phyloP scores from a whole-genome alignment of 2,888 invertebrate species.

The Drosophila nigricruria region DNA sequence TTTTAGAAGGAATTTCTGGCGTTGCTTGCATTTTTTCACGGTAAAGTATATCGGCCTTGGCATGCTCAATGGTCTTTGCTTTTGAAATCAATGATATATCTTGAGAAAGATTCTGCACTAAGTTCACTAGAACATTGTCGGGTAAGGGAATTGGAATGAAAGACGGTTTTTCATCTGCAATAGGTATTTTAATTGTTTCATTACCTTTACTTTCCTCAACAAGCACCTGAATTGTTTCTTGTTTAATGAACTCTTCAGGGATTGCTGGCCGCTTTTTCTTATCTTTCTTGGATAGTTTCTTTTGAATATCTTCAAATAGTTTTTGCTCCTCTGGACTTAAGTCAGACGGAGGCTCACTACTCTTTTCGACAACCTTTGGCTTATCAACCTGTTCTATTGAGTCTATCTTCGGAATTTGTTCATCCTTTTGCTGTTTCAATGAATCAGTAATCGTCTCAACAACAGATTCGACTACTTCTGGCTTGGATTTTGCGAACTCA shows the following conservation, averaged over 20 bases:
- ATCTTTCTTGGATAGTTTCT: constrained; percentile 84
- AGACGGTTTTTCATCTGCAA: constrained; percentile 32
- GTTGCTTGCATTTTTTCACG: constrained; percentile 51
- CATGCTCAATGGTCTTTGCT: constrained; percentile 48
- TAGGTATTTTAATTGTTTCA: constrained; percentile 20
- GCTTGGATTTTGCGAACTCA: constrained; percentile 38
- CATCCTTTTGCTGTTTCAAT: constrained; percentile 1
- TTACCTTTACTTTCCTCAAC: constrained; percentile 50
- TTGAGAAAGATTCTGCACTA: constrained; percentile 41
- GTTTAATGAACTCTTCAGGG: constrained; percentile 82
- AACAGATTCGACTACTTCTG: constrained; percentile 23
- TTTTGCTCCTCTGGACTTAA: constrained; percentile 83
- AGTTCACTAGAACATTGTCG: constrained; percentile 24
- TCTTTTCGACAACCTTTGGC: constrained; percentile 19
- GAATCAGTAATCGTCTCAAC: constrained; percentile 2
- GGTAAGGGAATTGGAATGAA: constrained; percentile 35
- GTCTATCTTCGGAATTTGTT: constrained; percentile 3
- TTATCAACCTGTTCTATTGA: constrained; percentile 27
- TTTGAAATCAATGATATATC: constrained; percentile 50
- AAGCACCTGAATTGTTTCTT: constrained; percentile 56
- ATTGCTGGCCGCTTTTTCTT: constrained; percentile 84
- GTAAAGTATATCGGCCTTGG: constrained; percentile 53
- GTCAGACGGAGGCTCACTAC: constrained; percentile 53
- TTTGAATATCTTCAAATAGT: constrained; percentile 83
- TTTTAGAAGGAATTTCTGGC: constrained; percentile 37